Percentiles rank a stretch among this genome's conserved stretches.
These are phyloP conservation scores for Anisognathus igniventris DNA, from an alignment of 2,797 vertebrate genomes.

Conservation along the genomic window DNA sequence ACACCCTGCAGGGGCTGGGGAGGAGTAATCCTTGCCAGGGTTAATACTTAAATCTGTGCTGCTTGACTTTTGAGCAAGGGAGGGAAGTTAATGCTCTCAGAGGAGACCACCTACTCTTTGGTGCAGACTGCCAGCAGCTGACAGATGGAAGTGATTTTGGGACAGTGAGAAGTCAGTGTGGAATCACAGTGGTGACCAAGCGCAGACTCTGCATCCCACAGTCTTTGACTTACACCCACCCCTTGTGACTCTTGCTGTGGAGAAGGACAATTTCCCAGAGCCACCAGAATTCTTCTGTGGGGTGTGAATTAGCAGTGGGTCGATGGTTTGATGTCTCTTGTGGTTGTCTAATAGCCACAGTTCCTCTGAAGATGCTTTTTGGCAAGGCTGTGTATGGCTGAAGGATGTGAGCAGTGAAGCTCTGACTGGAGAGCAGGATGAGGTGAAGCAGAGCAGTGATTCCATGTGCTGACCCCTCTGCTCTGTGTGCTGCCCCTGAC, in stretches of 20 bases:
- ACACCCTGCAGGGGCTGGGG: neutral
- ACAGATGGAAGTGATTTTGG: neutral
- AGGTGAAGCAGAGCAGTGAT: neutral
- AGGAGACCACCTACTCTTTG: neutral
- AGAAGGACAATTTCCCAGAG: neutral
- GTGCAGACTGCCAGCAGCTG: neutral
- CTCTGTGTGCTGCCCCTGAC: neutral
- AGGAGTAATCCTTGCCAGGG: neutral
- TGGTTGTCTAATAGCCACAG: neutral
- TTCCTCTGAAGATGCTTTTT: neutral
- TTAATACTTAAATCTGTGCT: neutral
- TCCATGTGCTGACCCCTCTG: neutral
- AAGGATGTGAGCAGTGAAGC: neutral
- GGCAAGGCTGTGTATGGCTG: neutral
- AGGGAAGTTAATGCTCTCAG: neutral
- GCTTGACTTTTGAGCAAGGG: neutral
- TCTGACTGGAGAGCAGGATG: neutral
- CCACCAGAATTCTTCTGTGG: neutral
- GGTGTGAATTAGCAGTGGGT: neutral
- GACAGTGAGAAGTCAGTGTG: neutral
- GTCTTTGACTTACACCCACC: neutral
- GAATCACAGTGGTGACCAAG: neutral
- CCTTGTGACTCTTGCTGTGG: neutral
- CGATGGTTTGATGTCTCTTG: neutral
- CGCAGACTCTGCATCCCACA: neutral